A percentile compares a stretch with the other conserved stretches of the same genome.
Conservation (phyloP, 2,888 invertebrate genomes). For the Parnassius apollo region DNA sequence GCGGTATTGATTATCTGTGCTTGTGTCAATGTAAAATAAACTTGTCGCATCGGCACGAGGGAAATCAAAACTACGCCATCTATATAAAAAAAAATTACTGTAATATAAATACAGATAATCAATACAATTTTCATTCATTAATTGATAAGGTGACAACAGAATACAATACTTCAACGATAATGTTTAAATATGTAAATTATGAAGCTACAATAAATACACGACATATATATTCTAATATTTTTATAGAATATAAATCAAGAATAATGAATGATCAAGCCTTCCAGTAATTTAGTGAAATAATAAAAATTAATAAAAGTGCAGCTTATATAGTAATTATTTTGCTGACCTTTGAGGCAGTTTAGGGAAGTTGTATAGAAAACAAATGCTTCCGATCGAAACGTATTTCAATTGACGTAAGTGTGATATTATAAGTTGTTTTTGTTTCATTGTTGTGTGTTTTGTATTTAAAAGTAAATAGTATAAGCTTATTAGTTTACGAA, state of each 20-base stretch:
- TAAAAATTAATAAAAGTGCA: slow-evolving; percentile 54
- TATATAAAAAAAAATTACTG: slow-evolving; percentile 30
- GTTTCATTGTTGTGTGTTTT: slow-evolving; percentile 80
- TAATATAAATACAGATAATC: slow-evolving; percentile 38
- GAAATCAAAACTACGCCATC: slow-evolving; percentile 41
- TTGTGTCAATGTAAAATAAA: slow-evolving; percentile 40
- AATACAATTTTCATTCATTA: slow-evolving; percentile 47
- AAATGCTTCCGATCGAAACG: slow-evolving; percentile 70
- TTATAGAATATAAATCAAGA: slow-evolving; percentile 77
- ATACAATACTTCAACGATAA: slow-evolving; percentile 72
- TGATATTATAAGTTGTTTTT: slow-evolving; percentile 79
- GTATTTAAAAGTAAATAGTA: slow-evolving; percentile 63
- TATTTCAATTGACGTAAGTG: slow-evolving; percentile 69
- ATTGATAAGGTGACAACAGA: slow-evolving; percentile 38
- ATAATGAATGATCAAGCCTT: slow-evolving; percentile 79
- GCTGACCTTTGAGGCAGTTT: slow-evolving; percentile 71
- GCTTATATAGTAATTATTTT: slow-evolving; percentile 67
- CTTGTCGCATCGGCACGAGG: slow-evolving; percentile 46
- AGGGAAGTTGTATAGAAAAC: slow-evolving; percentile 51
- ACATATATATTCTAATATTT: slow-evolving; percentile 78
- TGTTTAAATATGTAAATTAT: slow-evolving; percentile 66
- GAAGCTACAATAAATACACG: slow-evolving; percentile 60
- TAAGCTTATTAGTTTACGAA: slow-evolving; percentile 68
- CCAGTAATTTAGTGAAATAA: slow-evolving; percentile 78
- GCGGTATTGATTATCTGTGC: slow-evolving; percentile 47